These are phyloP conservation scores for Akabosia matsudoensis DNA, from an alignment of 1,140 invertebrate species.

Conservation along the genomic window DNA sequence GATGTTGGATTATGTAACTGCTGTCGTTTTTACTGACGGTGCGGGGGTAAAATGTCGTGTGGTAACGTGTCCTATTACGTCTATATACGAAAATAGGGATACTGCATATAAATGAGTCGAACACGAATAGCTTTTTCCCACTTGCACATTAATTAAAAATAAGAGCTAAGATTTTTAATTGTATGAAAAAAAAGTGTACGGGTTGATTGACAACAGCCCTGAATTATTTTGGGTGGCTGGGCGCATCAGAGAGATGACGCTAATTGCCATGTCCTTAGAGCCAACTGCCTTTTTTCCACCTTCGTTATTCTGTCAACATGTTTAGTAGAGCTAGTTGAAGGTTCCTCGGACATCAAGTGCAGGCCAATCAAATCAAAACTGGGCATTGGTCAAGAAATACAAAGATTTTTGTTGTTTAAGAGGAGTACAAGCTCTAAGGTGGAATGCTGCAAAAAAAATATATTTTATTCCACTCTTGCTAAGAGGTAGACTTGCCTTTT, in stretches of 20 bases:
- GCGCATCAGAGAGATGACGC: slow-evolving; percentile 1
- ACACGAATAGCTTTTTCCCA: no score
- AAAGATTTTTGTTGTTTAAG: no score
- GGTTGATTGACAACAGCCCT: slow-evolving; percentile 5
- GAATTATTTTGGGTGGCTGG: slow-evolving; percentile 4
- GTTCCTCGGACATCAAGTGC: no score
- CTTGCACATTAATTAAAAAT: neutral
- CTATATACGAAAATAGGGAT: no score
- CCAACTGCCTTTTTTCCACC: slow-evolving; percentile 7
- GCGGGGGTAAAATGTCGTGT: neutral
- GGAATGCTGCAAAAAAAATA: neutral
- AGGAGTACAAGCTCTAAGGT: neutral
- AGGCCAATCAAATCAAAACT: no score
- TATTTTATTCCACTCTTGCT: neutral
- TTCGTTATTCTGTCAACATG: slow-evolving; percentile 11
- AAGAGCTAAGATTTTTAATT: slow-evolving; percentile 14
- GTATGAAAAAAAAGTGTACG: neutral
- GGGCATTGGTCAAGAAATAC: no score
- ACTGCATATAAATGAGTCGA: no score
- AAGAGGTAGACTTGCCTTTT: neutral
- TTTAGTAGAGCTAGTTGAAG: no score
- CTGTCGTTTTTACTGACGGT: neutral
- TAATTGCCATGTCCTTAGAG: neutral
- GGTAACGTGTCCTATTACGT: no score
- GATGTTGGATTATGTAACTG: neutral